These are phyloP conservation scores for Xestia c-nigrum DNA, from an alignment of 2,888 invertebrate genomes.

Conservation along the genomic window DNA sequence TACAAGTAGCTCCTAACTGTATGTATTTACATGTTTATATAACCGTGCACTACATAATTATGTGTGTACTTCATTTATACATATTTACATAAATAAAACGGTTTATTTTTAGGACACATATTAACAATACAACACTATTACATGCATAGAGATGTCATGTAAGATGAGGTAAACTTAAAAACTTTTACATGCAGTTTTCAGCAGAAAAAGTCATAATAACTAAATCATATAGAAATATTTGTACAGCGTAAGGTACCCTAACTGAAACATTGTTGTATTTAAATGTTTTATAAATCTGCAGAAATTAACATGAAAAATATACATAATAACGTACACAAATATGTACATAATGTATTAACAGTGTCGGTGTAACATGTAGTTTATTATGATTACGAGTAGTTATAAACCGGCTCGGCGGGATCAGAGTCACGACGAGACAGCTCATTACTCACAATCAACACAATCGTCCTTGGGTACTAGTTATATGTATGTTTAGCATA, in stretches of 20 bases:
- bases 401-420: constrained; percentile 24
- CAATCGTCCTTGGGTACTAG: constrained; percentile 23
- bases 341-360: constrained; percentile 8
- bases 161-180: constrained; percentile 2
- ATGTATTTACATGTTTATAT: constrained; percentile 27
- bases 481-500: neutral
- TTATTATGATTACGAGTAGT: constrained; percentile 18
- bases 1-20: constrained; percentile 26
- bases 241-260: neutral
- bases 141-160: constrained; percentile 22
- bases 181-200: constrained; percentile 2
- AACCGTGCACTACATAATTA: neutral
- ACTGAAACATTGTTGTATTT: neutral
- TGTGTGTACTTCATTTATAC: neutral
- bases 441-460: constrained; percentile 33
- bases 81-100: neutral
- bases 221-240: neutral
- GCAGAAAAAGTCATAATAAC: neutral
- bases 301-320: neutral
- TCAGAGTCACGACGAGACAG: constrained; percentile 30
- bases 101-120: neutral
- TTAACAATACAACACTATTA: constrained; percentile 12
- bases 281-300: constrained; percentile 1
- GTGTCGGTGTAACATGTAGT: constrained; percentile 4
- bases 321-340: constrained; percentile 9